Conservation (phyloP, 2,113 vertebrate genomes). For the Narcine bancroftii region DNA sequence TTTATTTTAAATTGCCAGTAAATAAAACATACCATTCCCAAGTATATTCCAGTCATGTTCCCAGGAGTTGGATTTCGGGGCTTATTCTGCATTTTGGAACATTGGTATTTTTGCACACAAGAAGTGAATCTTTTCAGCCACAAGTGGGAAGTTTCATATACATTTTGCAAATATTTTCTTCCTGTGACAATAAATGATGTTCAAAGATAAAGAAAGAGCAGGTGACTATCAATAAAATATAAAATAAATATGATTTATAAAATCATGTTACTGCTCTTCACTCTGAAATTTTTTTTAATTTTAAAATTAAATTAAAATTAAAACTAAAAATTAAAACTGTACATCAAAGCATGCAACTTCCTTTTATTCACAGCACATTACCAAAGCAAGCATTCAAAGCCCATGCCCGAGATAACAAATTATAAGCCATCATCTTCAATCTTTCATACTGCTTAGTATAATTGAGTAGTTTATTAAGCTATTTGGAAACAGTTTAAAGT, state of each 20-base stretch:
- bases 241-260: neutral
- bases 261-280: neutral
- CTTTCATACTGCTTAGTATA: too few relatives aligned
- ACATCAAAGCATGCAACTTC: neutral
- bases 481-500: too few relatives aligned
- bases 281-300: too few relatives aligned
- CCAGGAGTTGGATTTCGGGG: neutral
- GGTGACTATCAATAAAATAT: neutral
- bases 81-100: slow-evolving; percentile 12
- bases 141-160: neutral
- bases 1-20: neutral
- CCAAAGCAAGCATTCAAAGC: too few relatives aligned
- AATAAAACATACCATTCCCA: slow-evolving; percentile 34
- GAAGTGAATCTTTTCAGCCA: neutral
- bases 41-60: slow-evolving; percentile 35
- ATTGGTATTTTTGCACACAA: neutral
- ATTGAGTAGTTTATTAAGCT: too few relatives aligned
- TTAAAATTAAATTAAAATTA: too few relatives aligned
- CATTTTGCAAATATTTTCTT: neutral
- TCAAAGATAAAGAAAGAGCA: neutral
- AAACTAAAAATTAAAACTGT: neutral
- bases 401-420: too few relatives aligned
- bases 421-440: too few relatives aligned
- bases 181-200: neutral
- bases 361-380: too few relatives aligned